These are phyloP conservation scores for Ptychoptera albimana DNA, from an alignment of 2,888 invertebrate genomes.

Conservation along the genomic window DNA sequence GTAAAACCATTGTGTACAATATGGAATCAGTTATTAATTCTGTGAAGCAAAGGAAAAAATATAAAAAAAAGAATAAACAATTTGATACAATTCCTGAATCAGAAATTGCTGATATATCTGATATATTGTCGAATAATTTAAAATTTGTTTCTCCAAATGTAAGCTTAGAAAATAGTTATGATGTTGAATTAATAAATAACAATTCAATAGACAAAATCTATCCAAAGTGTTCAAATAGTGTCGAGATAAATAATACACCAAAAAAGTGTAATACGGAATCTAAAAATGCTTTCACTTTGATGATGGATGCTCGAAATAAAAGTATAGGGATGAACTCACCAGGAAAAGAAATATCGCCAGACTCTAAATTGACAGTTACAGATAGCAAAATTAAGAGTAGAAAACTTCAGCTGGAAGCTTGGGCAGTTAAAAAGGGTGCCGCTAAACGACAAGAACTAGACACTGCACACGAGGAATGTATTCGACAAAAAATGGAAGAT, in stretches of 20 bases:
- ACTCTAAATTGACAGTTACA: conserved; percentile 17
- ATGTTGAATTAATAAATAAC: conserved; percentile 4
- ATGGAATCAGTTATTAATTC: conserved; percentile 29
- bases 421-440: conserved; percentile 49
- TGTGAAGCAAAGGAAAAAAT: conserved; percentile 22
- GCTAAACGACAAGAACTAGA: conserved; percentile 40
- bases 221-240: background rate
- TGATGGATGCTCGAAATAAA: conserved; percentile 51
- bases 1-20: conserved; percentile 13
- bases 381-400: conserved; percentile 30
- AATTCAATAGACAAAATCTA: background rate
- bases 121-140: conserved; percentile 7
- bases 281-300: conserved; percentile 41
- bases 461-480: conserved; percentile 37
- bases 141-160: conserved; percentile 6
- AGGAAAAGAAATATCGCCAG: conserved; percentile 30
- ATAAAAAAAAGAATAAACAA: conserved; percentile 24
- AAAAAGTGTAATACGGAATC: background rate
- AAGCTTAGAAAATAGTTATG: conserved; percentile 7
- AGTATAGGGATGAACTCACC: conserved; percentile 45
- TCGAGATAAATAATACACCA: background rate
- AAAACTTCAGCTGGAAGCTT: conserved; percentile 37
- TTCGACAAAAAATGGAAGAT: conserved; percentile 41
- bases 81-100: background rate
- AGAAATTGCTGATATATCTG: conserved; percentile 9